Evolutionary conservation across 2,113 vertebrate genomes (phyloP).

Genomic region (Pungitius pungitius): DNA sequence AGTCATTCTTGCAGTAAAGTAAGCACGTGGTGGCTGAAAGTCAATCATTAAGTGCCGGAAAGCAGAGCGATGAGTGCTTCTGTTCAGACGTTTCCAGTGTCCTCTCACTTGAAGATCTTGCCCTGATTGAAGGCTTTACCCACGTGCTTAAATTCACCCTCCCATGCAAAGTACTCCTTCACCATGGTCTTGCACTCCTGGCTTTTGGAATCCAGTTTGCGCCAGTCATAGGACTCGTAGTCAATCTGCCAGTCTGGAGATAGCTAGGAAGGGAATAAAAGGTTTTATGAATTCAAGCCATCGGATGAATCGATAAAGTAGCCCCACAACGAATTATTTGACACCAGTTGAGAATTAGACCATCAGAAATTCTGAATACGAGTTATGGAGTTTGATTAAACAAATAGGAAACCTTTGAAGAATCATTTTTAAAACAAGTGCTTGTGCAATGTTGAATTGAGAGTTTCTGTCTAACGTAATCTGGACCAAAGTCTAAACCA

Average conservation of each 20-base stretch:
- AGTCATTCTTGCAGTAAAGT: constrained; percentile 61
- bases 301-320: neutral
- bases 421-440: too few relatives aligned
- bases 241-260: constrained; percentile 90
- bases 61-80: constrained; percentile 56
- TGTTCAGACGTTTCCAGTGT: constrained; percentile 38
- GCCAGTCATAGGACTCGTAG: constrained; percentile 91
- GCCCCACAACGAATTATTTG: neutral
- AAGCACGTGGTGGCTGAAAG: constrained; percentile 67
- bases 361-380: neutral
- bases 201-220: constrained; percentile 87
- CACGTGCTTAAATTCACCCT: constrained; percentile 89
- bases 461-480: neutral
- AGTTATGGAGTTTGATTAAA: neutral
- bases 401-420: neutral
- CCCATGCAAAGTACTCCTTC: constrained; percentile 92
- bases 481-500: neutral
- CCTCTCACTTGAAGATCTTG: constrained; percentile 91
- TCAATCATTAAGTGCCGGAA: constrained; percentile 60
- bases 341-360: neutral
- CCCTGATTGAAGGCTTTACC: constrained; percentile 90
- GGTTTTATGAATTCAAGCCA: neutral
- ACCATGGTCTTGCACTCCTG: constrained; percentile 90
- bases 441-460: too few relatives aligned
- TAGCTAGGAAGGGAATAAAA: constrained; percentile 74